Base-by-base conservation (phyloP, 1,140 invertebrate species). In the Drosophila pallidifrons region DNA sequence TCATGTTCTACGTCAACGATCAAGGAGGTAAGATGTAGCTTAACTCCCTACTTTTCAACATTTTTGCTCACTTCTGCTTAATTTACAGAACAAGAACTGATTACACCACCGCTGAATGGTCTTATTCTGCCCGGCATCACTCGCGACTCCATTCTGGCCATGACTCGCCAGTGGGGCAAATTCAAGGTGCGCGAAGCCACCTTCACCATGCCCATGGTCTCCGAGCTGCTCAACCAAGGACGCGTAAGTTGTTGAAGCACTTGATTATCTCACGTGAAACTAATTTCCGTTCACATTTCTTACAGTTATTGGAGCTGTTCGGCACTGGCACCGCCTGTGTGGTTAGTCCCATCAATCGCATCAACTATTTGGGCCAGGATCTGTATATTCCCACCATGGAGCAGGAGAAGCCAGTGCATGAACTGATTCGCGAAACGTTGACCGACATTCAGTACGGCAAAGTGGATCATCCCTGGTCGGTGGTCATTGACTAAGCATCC, bases 81-180 rank as follows among this genome's bases (percentile, higher is more conserved):
- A n/a, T 68, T 52, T 92, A 28, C 91, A 99, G 98, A 98, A 93
- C 96, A 95, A 93, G 98, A 99, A 94, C 92, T 99, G 75, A 94
- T 97, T 8, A 99, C 99, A 15, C 98, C 98, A n/a, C 97, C 98
- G 13, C 92, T 99, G 35, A 96, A 96, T 89, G 98, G 98, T 15
- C 93, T 99, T 0, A 99, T 99, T 81, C 93, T 99, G 76, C 99
- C 99, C 15, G 99, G 99, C 67, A 95, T 99, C 38, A 99, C 97
- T 0, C 94, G 99, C 61, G 95, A 96, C 75, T 98, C 97, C 32
- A 96, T 99, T 64, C 88, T 99, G 49, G 94, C 97, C 86, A 93
- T 99, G 60, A 94, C 95, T 1, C 93, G 94, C 75, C 94, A 97
- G 92, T 99, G 97, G 97, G 96, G 96, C 79, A 96, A 99, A 91